Base-by-base conservation (phyloP, 2,113 vertebrate genomes). In the Synchiropus splendidus region DNA sequence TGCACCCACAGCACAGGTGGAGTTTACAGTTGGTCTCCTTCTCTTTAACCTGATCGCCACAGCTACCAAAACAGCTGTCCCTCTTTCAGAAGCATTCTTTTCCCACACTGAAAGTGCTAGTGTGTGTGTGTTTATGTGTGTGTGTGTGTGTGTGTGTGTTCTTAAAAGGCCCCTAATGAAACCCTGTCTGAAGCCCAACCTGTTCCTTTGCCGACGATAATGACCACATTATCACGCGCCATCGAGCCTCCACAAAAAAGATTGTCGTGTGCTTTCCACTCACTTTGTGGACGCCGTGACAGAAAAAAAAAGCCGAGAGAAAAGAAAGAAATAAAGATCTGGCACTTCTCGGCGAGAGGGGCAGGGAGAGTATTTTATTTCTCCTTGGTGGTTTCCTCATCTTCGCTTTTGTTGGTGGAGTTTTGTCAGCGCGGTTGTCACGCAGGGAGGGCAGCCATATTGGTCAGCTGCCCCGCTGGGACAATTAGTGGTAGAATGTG, bases 221-320 rank as follows among this genome's bases (percentile, higher is more conserved):
- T 95, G 89, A 91, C 84, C 91, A 87, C 86, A 89, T 97, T 97
- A 97, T 89, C 86, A 88, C 90, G 89, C 90, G 81, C 90, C 90
- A 89, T 78, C 89, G 90, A 84, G 80, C 90, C 86, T 81, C 84
- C 86, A 97, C 92, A 97, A 97, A 89, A 89, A 87, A 82, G 83
- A 82, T 81, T 83, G 86, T 90, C 88, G 87, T 88, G 89, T 89
- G 90, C 87, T 89, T 89, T 88, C 86, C 85, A 88, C 86, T 88
- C 87, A 87, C 87, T 89, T 85, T 67, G 81, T 74, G 80, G 67
- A 61, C 68, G 42, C 45, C 64, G 74, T 86, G 78, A 72, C 63
- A 75, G 67, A 79, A 77, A 27, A 27, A 73, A 58, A 54, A n/a
- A n/a, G 51, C 34, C 1, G 36, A 49, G 42, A 74, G 64, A 75